Conservation (phyloP, 2,888 invertebrate genomes). For the Trachelus troglodyta region DNA sequence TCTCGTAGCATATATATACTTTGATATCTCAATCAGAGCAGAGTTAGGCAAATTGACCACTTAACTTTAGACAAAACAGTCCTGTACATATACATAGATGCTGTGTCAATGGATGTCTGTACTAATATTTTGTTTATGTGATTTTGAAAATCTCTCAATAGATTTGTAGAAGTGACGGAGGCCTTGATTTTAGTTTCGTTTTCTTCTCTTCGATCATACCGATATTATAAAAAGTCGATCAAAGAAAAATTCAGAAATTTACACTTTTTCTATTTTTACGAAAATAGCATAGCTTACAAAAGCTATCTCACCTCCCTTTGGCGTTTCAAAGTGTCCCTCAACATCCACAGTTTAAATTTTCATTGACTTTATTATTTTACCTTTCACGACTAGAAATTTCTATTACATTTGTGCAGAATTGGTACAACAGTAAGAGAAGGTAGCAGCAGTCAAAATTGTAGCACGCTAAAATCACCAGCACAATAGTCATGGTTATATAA, state of each 20-base stretch:
- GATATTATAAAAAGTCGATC: not conserved
- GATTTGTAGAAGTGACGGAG: conserved; percentile 36
- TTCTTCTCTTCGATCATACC: conserved; percentile 15
- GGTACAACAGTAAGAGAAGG: not conserved
- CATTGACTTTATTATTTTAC: not conserved
- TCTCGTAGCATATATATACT: not conserved
- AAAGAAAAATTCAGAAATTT: not conserved
- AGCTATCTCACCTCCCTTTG: not conserved
- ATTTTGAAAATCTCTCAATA: conserved; percentile 40
- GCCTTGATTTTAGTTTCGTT: conserved; percentile 47
- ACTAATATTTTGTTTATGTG: conserved; percentile 46
- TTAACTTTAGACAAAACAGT: conserved; percentile 49
- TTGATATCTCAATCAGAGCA: conserved; percentile 7
- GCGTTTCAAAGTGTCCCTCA: not conserved
- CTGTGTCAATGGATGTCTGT: conserved; percentile 47
- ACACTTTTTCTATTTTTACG: not conserved
- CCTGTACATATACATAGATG: conserved; percentile 46
- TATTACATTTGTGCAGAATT: not conserved
- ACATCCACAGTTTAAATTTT: not conserved
- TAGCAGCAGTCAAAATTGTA: not conserved
- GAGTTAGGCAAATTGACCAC: conserved; percentile 48
- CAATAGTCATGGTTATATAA: not conserved
- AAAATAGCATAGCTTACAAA: not conserved
- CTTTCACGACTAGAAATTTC: not conserved
- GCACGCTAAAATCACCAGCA: too few species aligned